A percentile compares a stretch with the other conserved stretches of the same genome.
Conservation (phyloP, 2,888 invertebrate genomes). For the Carpatolechia fugitivella region DNA sequence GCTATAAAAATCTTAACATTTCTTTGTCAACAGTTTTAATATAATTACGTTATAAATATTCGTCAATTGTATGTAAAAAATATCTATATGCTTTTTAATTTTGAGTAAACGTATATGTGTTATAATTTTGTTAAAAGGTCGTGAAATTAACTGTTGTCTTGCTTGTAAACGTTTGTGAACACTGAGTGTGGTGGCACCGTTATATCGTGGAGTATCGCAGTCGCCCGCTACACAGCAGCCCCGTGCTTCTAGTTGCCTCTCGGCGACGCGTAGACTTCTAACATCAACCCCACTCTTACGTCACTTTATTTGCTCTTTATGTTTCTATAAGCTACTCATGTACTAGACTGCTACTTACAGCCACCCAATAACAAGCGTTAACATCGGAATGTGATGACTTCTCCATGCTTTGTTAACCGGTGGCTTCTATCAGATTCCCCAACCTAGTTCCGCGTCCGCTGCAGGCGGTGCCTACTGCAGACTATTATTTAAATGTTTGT, state of each 20-base stretch:
- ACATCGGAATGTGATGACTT: conserved; percentile 21
- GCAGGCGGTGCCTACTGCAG: conserved; percentile 36
- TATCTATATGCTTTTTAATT: no score
- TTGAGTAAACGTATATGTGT: no score
- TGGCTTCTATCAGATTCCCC: conserved; percentile 20
- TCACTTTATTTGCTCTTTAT: conserved; percentile 59
- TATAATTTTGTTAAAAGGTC: no score
- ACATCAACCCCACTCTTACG: conserved; percentile 46
- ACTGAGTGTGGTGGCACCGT: not conserved
- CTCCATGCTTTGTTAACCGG: conserved; percentile 12
- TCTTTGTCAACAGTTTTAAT: no score
- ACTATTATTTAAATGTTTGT: conserved; percentile 62
- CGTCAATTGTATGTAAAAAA: no score
- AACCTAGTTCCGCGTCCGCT: conserved; percentile 29
- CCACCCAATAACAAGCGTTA: conserved; percentile 27
- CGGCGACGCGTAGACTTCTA: conserved; percentile 49
- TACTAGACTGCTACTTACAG: conserved; percentile 41
- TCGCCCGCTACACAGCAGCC: conserved; percentile 43
- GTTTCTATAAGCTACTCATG: conserved; percentile 60
- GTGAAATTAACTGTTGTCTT: no score
- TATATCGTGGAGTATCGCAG: not conserved
- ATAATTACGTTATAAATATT: no score
- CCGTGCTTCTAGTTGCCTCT: conserved; percentile 78
- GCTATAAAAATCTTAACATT: no score
- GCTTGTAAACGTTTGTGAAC: not conserved